Conservation (phyloP, 2,113 vertebrate species). For the Bagarius yarrelli region DNA sequence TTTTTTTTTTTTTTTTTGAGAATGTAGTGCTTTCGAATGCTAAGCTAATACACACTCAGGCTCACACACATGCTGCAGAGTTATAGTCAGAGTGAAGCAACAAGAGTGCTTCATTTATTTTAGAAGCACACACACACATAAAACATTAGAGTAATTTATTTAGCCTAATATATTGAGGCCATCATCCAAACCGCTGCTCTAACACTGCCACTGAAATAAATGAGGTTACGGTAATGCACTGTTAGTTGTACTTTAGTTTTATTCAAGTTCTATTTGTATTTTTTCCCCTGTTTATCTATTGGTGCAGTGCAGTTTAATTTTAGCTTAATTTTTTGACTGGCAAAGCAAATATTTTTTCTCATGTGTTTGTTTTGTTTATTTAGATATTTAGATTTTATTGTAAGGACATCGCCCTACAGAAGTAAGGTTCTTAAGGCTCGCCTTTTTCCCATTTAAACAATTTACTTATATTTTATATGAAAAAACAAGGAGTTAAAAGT, state of each 20-base stretch:
- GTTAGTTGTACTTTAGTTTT: neutral
- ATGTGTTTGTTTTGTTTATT: neutral
- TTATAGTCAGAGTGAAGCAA: neutral
- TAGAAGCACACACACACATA: neutral
- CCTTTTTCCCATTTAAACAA: neutral
- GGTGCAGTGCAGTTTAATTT: neutral
- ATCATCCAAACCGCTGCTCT: neutral
- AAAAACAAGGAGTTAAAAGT: neutral
- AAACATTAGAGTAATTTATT: neutral
- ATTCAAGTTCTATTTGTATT: neutral
- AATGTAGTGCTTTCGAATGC: neutral
- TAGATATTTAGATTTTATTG: neutral
- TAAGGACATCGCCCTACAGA: neutral
- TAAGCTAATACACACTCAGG: neutral
- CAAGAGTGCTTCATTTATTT: neutral
- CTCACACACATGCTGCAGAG: neutral
- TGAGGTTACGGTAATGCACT: neutral
- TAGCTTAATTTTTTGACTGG: neutral
- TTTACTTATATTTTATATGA: neutral
- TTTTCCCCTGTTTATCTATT: neutral
- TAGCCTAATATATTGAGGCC: neutral
- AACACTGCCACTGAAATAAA: neutral
- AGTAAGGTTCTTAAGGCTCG: neutral
- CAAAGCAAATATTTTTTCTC: too few relatives aligned
- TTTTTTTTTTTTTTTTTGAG: neutral